Evolutionary conservation across 2,113 vertebrate genomes (phyloP).

Genomic region (Connochaetes taurinus): DNA sequence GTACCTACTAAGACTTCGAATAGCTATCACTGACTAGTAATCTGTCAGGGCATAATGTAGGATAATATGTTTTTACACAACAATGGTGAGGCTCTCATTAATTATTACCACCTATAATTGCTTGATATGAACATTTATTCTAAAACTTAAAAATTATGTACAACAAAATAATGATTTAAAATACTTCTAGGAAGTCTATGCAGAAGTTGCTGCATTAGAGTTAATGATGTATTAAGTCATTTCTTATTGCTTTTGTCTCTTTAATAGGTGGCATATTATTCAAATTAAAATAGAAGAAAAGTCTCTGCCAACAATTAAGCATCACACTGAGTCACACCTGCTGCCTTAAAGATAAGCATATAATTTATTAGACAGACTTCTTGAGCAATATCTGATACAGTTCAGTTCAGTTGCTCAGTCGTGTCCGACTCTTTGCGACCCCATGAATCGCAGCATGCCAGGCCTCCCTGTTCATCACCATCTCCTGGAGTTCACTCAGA

Average conservation of each 20-base stretch:
- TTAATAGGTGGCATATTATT: conserved; percentile 42
- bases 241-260: conserved; percentile 32
- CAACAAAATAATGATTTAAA: conserved; percentile 56
- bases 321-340: not conserved
- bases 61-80: conserved; percentile 62
- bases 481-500: too few relatives aligned
- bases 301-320: conserved; percentile 9
- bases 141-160: conserved; percentile 58
- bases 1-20: conserved; percentile 37
- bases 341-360: not conserved
- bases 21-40: conserved; percentile 36
- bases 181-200: not conserved
- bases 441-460: too few relatives aligned
- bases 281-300: conserved; percentile 32
- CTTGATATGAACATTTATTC: conserved; percentile 56
- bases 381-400: not conserved
- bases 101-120: conserved; percentile 66
- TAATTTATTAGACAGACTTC: not conserved
- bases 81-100: conserved; percentile 48
- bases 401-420: too few relatives aligned
- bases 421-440: too few relatives aligned
- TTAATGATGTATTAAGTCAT: conserved; percentile 39
- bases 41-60: conserved; percentile 48
- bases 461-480: too few relatives aligned
- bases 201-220: conserved; percentile 1